These are phyloP conservation scores for Nothocercus julius DNA, from an alignment of 2,113 vertebrate species.

Conservation along the genomic window DNA sequence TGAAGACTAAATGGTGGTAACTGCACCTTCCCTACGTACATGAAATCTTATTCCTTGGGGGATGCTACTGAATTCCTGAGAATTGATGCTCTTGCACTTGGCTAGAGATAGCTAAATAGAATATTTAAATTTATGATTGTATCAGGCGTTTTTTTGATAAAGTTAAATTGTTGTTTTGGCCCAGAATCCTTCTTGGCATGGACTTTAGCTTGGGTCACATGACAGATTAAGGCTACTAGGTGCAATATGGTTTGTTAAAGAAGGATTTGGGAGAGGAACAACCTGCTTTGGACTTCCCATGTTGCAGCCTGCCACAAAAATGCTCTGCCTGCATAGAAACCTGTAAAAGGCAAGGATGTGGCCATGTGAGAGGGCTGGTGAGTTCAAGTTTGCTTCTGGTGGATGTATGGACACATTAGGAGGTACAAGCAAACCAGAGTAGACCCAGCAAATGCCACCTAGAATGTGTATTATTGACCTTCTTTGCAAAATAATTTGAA, in stretches of 20 bases:
- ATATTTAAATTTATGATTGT: background rate
- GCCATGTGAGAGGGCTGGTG: background rate
- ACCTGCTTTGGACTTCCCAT: background rate
- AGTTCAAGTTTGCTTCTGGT: background rate
- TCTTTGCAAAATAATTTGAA: background rate
- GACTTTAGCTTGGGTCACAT: too few relatives aligned
- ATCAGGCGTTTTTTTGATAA: background rate
- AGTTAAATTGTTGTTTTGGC: background rate
- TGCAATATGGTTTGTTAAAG: too few relatives aligned
- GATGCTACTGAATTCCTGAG: background rate
- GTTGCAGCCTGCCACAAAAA: accelerated
- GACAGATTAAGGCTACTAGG: too few relatives aligned
- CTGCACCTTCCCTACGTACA: background rate
- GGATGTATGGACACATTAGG: background rate
- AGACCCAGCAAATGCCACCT: background rate
- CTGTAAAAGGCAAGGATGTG: background rate
- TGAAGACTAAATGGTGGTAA: background rate
- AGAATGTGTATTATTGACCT: background rate
- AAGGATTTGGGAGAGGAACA: too few relatives aligned
- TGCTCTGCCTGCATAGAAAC: background rate
- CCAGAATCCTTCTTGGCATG: too few relatives aligned
- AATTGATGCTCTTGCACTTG: background rate
- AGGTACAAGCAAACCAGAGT: too few relatives aligned
- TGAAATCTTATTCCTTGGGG: background rate
- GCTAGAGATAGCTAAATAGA: background rate